These are phyloP conservation scores for Drosophila mulleri DNA, from an alignment of 2,888 invertebrate species.

Conservation along the genomic window DNA sequence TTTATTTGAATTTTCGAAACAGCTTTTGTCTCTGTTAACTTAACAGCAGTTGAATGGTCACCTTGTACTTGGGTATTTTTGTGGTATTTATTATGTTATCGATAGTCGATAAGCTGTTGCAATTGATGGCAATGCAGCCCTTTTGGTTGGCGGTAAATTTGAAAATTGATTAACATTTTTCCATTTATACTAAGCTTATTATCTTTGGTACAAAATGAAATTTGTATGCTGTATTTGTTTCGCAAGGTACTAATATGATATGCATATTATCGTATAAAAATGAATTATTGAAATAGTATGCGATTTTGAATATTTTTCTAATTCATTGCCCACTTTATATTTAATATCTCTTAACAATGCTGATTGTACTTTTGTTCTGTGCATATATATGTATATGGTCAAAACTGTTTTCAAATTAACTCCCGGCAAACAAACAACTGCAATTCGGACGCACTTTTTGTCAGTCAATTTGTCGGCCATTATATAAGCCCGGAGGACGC, in stretches of 20 bases:
- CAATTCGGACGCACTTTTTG: constrained; percentile 5
- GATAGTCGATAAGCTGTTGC: constrained; percentile 3
- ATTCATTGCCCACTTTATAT: neutral
- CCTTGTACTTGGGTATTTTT: constrained; percentile 10
- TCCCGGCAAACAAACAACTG: neutral
- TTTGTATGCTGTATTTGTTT: no score
- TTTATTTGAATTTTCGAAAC: constrained; percentile 3
- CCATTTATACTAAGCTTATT: no score
- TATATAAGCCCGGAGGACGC: constrained; percentile 43
- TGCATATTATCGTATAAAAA: no score
- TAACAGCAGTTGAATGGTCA: constrained; percentile 10
- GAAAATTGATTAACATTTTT: neutral
- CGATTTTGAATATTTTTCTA: neutral
- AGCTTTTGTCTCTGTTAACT: constrained; percentile 15
- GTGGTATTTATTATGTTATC: constrained; percentile 23
- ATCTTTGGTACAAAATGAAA: no score
- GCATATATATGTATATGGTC: neutral
- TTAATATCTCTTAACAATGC: no score
- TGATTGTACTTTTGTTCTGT: no score
- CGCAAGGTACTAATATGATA: no score
- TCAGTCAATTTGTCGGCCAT: constrained; percentile 52
- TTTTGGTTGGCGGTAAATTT: constrained; percentile 11
- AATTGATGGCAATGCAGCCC: neutral
- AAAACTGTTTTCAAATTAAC: neutral
- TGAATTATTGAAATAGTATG: no score